These are phyloP conservation scores for Nymphalis urticae DNA, from an alignment of 2,888 invertebrate species.

Conservation along the genomic window DNA sequence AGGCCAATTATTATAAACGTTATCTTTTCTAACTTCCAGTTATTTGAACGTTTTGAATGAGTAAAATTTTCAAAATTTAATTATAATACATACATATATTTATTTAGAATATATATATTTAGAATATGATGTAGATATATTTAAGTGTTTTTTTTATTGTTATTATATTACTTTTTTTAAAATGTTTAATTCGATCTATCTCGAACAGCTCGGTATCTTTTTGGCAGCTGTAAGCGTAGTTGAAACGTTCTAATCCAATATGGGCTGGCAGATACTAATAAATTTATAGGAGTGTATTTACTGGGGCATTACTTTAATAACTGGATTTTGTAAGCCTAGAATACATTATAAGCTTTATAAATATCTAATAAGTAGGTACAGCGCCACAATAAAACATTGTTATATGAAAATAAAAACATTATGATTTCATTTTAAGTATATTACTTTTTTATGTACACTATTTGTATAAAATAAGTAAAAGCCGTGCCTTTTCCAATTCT, in stretches of 20 bases:
- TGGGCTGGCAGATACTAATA: conserved; percentile 27
- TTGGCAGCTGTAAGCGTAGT: conserved; percentile 31
- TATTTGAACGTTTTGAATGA: conserved; percentile 10
- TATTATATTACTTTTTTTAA: neutral
- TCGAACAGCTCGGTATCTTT: conserved; percentile 15
- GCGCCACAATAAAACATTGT: neutral
- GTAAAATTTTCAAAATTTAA: no score
- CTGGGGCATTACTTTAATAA: conserved; percentile 22
- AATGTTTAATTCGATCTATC: conserved; percentile 4
- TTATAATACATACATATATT: neutral
- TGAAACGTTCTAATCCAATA: conserved; percentile 32
- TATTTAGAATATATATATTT: no score
- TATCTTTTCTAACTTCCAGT: conserved; percentile 27
- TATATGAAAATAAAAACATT: neutral
- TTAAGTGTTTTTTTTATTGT: neutral
- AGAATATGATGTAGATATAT: neutral
- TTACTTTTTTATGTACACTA: no score
- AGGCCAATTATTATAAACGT: conserved; percentile 32
- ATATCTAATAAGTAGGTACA: neutral
- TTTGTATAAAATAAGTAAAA: no score
- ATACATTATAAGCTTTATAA: conserved; percentile 14
- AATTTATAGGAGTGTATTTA: conserved; percentile 26
- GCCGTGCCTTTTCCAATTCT: no score
- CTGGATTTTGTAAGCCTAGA: conserved; percentile 18
- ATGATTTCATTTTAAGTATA: no score